A percentile compares a stretch with the other conserved stretches of the same genome.
phyloP scores from a whole-genome alignment of 2,113 vertebrate genomes.

The Hyaena hyaena region DNA sequence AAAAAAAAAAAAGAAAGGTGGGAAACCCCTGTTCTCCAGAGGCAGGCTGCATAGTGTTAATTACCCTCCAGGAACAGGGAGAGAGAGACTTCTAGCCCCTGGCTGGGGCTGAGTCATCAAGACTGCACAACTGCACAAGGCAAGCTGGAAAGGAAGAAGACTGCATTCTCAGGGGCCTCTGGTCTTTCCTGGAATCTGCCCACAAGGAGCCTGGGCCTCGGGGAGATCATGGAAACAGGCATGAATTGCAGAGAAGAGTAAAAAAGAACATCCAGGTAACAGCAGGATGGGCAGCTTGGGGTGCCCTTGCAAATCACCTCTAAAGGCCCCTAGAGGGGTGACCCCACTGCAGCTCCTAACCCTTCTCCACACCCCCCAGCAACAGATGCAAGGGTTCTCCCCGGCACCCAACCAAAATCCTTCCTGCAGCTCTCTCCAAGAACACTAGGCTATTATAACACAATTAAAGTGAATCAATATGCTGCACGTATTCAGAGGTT shows the following conservation, averaged over 20 bases:
- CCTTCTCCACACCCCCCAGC: not conserved
- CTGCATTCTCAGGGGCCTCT: not conserved
- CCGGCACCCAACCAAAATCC: not conserved
- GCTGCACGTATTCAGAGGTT: not conserved
- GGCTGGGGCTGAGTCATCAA: not conserved
- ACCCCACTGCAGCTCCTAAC: not conserved
- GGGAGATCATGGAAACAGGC: not conserved
- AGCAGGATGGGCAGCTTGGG: not conserved
- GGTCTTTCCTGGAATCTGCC: not conserved
- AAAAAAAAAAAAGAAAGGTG: not conserved
- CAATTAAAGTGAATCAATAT: not conserved
- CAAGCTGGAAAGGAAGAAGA: not conserved
- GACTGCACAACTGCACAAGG: not conserved
- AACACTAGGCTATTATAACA: not conserved
- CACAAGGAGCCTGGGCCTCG: not conserved
- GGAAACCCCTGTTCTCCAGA: constrained; percentile 28
- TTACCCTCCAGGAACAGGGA: not conserved
- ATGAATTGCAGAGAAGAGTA: not conserved
- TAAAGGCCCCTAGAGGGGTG: not conserved
- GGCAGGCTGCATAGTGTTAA: not conserved
- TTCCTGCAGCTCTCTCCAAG: not conserved
- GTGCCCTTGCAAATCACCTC: not conserved
- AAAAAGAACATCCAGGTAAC: not conserved
- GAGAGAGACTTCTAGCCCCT: not conserved
- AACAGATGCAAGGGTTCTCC: not conserved